A percentile compares a stretch with the other conserved stretches of the same genome.
These are phyloP conservation scores for Siniperca knerii DNA, from an alignment of 2,113 vertebrate genomes.

Conservation along the genomic window DNA sequence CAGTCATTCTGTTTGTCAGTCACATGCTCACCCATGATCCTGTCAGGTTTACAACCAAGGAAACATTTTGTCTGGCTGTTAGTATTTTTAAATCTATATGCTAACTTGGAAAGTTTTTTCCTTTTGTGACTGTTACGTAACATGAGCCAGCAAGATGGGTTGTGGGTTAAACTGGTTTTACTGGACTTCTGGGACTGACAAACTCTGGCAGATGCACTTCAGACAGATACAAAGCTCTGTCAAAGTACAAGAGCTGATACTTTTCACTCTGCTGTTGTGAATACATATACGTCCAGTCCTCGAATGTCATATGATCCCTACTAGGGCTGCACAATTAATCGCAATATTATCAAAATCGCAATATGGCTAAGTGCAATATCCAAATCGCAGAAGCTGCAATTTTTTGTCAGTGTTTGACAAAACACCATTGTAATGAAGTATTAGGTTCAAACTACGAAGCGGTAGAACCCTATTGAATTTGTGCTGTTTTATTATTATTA, in stretches of 20 bases:
- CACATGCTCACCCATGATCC: background rate
- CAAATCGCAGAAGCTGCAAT: too few relatives aligned
- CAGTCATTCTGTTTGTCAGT: background rate
- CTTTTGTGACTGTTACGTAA: background rate
- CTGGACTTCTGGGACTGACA: background rate
- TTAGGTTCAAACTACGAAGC: too few relatives aligned
- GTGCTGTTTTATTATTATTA: too few relatives aligned
- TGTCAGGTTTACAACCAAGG: background rate
- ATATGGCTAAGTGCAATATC: too few relatives aligned
- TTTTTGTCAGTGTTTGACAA: too few relatives aligned
- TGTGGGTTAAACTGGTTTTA: constrained; percentile 3
- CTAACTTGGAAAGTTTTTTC: background rate
- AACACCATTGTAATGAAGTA: too few relatives aligned
- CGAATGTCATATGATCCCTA: background rate
- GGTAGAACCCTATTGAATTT: too few relatives aligned
- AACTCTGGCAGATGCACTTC: too few relatives aligned
- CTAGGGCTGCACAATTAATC: too few relatives aligned
- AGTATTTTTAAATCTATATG: background rate
- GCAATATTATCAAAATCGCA: too few relatives aligned
- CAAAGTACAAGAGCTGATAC: background rate
- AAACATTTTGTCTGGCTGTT: background rate
- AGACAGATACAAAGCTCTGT: background rate
- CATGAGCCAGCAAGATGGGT: background rate
- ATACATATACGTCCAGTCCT: background rate
- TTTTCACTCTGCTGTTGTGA: background rate